These are phyloP conservation scores for Microplitis mediator DNA, from an alignment of 1,140 invertebrate genomes.

Conservation along the genomic window DNA sequence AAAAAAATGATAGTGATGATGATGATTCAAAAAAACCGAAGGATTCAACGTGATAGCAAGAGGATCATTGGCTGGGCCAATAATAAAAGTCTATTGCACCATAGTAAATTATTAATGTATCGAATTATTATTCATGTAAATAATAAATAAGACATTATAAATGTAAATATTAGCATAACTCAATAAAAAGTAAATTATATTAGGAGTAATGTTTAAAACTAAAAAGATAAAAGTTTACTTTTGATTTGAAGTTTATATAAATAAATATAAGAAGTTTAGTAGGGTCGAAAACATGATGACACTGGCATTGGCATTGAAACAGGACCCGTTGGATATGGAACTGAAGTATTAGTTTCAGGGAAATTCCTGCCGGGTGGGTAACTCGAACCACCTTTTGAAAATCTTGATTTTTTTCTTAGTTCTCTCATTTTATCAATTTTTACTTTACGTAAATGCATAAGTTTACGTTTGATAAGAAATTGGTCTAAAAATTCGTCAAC, in stretches of 20 bases:
- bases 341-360: constrained; percentile 46
- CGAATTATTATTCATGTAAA: constrained; percentile 8
- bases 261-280: constrained; percentile 28
- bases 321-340: constrained; percentile 64
- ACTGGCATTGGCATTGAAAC: constrained; percentile 66
- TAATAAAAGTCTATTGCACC: background rate
- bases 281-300: constrained; percentile 43
- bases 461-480: constrained; percentile 74
- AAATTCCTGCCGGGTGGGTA: constrained; percentile 51
- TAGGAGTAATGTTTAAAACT: background rate
- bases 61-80: background rate
- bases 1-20: too few species aligned
- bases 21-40: too few species aligned
- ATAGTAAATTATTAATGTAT: constrained; percentile 22
- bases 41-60: background rate
- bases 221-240: background rate
- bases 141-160: background rate
- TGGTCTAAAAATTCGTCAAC: constrained; percentile 81
- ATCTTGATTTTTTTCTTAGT: constrained; percentile 65
- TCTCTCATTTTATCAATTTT: constrained; percentile 89
- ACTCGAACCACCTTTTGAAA: constrained; percentile 44
- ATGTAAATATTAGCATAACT: background rate
- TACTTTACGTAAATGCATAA: constrained; percentile 80
- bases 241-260: background rate
- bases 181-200: background rate